Evolutionary conservation across 2,888 invertebrate genomes (phyloP).

Genomic region (Hemaris fuciformis): DNA sequence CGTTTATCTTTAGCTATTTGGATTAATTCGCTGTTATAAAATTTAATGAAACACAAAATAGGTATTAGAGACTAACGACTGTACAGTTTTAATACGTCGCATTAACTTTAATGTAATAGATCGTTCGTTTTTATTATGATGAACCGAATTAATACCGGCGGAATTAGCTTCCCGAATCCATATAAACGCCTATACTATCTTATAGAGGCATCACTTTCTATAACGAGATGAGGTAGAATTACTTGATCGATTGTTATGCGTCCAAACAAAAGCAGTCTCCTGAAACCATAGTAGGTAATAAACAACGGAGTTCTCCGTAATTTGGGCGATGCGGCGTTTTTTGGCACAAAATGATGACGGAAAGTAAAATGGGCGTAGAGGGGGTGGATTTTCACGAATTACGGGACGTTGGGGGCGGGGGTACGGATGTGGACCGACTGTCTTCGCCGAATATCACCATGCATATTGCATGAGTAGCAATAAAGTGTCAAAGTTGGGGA

Average conservation of each 20-base stretch:
- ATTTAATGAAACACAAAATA: slow-evolving; percentile 2
- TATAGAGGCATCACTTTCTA: slow-evolving; percentile 9
- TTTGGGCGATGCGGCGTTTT: not conserved
- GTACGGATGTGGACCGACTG: slow-evolving; percentile 24
- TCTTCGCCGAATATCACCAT: slow-evolving; percentile 62
- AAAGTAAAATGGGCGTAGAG: slow-evolving; percentile 14
- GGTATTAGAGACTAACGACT: slow-evolving; percentile 13
- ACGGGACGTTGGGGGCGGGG: slow-evolving; percentile 41
- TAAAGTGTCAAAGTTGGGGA: slow-evolving; percentile 61
- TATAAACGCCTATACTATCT: slow-evolving; percentile 10
- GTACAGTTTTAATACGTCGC: slow-evolving; percentile 22
- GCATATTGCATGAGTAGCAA: slow-evolving; percentile 73
- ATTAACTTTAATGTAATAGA: slow-evolving; percentile 21
- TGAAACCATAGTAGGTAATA: not conserved
- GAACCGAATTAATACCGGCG: slow-evolving; percentile 20
- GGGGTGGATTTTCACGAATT: slow-evolving; percentile 46
- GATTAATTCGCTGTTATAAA: not conserved
- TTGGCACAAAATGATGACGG: slow-evolving; percentile 35
- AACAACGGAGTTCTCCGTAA: not conserved
- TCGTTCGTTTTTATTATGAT: slow-evolving; percentile 28
- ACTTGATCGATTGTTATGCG: slow-evolving; percentile 13
- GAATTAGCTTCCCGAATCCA: slow-evolving; percentile 15
- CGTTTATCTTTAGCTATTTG: not conserved
- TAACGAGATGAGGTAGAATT: slow-evolving; percentile 11
- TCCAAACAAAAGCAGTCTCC: not conserved